phyloP scores from a whole-genome alignment of 2,113 vertebrate genomes.

The Perca fluviatilis region DNA sequence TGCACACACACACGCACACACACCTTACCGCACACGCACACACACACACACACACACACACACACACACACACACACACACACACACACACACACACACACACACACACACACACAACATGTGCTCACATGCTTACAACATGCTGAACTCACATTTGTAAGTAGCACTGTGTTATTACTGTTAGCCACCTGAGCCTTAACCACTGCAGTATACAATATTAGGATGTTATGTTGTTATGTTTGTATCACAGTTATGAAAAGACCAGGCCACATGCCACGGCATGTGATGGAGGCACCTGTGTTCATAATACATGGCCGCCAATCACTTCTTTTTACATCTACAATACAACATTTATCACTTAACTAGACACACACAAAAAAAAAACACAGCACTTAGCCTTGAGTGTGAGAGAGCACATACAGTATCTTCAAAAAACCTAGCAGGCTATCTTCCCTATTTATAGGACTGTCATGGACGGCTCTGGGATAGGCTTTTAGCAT shows the following conservation, averaged over 20 bases:
- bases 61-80: not conserved
- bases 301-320: slow-evolving; percentile 42
- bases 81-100: slow-evolving; percentile 2
- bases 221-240: slow-evolving; percentile 22
- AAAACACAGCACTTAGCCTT: slow-evolving; percentile 64
- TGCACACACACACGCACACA: not conserved
- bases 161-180: slow-evolving; percentile 28
- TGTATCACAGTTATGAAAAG: slow-evolving; percentile 50
- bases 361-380: slow-evolving; percentile 50
- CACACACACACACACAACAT: not conserved
- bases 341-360: slow-evolving; percentile 64
- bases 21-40: slow-evolving; percentile 6
- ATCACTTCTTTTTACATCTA: slow-evolving; percentile 40
- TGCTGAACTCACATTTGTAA: slow-evolving; percentile 46
- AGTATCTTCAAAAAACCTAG: slow-evolving; percentile 55
- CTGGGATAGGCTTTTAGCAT: slow-evolving; percentile 79
- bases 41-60: not conserved
- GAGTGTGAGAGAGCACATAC: slow-evolving; percentile 65
- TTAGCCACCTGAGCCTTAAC: slow-evolving; percentile 21
- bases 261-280: slow-evolving; percentile 55
- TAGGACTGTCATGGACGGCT: slow-evolving; percentile 69
- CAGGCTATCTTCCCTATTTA: slow-evolving; percentile 70
- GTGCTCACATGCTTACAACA: slow-evolving; percentile 26
- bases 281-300: slow-evolving; percentile 62
- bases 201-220: slow-evolving; percentile 8